Evolutionary conservation across 2,888 invertebrate genomes (phyloP), one percentile per base, ranked within the genome.

Genomic region (Netelia fuscicornis): DNA sequence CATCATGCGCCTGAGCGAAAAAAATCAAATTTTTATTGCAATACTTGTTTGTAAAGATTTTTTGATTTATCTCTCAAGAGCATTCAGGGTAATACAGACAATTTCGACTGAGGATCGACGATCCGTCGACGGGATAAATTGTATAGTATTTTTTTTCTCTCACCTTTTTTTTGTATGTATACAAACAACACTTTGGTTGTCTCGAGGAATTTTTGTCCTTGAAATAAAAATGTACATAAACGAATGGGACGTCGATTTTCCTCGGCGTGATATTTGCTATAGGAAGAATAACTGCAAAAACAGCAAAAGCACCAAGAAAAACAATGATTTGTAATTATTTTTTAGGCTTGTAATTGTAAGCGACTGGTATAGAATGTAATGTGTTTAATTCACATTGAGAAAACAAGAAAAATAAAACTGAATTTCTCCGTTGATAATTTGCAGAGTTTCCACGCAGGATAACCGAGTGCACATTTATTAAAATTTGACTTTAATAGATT

Each of bases 271-370:
- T 2, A 54, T 17, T 74, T 72, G 54, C 62, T 58, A 23, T 77
- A 58, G 68, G 42, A 20, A 76, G 17, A 76, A 44, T 17, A 65
- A 67, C 6, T 6, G 37, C 37, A 37, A 37, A 17, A 44, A 37
- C 37, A 44, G 17, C n/a, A 60, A 68, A 77, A 56, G 42, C 48
- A 48, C 10, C 13, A 48, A 48, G 11, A 48, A 48, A 56, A 9
- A 74, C 67, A 74, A 70, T 78, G 58, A 58, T 83, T 83, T 79
- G 71, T 79, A 56, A 71, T 82, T 82, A 78, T 74, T 81, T 85
- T 85, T 77, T 74, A 81, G 72, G 54, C 68, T 78, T 58, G 64
- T 81, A 78, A 81, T 65, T 20, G 56, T 37, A 56, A 85, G 74
- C 74, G 64, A 78, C 72, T 65, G 72, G 77, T 81, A 68, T 84